phyloP scores from a whole-genome alignment of 2,113 vertebrate genomes.

The Mohoua ochrocephala region DNA sequence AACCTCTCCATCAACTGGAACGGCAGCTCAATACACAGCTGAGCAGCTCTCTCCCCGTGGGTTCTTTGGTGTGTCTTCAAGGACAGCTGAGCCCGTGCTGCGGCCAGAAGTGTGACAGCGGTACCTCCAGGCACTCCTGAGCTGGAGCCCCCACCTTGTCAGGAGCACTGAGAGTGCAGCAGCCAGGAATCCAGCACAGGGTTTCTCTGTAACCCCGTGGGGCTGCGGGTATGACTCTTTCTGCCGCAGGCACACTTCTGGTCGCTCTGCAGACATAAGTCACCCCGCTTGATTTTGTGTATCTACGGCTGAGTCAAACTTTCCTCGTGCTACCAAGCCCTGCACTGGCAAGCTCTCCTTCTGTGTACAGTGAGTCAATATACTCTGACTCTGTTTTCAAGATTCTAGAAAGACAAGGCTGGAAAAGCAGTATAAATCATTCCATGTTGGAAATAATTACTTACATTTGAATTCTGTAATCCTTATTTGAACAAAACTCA shows the following conservation, averaged over 20 bases:
- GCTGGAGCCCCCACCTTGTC: background rate
- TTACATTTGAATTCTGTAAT: constrained; percentile 55
- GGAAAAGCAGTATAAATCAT: constrained; percentile 60
- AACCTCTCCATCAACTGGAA: background rate
- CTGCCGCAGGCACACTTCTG: background rate
- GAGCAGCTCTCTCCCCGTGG: fast-evolving
- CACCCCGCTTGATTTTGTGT: background rate
- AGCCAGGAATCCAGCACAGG: background rate
- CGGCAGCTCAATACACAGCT: too few relatives aligned
- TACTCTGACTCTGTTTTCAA: constrained; percentile 39
- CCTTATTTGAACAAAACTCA: constrained; percentile 63
- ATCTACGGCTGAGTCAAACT: constrained; percentile 12
- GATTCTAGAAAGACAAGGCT: constrained; percentile 57
- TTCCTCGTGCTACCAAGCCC: constrained; percentile 23
- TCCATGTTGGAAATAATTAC: constrained; percentile 51
- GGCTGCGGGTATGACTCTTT: background rate
- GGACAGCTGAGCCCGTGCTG: fast-evolving
- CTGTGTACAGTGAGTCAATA: constrained; percentile 18
- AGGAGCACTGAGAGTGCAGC: background rate
- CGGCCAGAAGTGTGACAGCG: background rate
- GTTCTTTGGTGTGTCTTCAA: background rate
- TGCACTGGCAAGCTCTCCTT: background rate
- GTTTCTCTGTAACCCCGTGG: background rate
- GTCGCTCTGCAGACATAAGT: background rate
- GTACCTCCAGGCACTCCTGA: background rate